phyloP scores from a whole-genome alignment of 2,113 vertebrate species.

The Uria lomvia region DNA sequence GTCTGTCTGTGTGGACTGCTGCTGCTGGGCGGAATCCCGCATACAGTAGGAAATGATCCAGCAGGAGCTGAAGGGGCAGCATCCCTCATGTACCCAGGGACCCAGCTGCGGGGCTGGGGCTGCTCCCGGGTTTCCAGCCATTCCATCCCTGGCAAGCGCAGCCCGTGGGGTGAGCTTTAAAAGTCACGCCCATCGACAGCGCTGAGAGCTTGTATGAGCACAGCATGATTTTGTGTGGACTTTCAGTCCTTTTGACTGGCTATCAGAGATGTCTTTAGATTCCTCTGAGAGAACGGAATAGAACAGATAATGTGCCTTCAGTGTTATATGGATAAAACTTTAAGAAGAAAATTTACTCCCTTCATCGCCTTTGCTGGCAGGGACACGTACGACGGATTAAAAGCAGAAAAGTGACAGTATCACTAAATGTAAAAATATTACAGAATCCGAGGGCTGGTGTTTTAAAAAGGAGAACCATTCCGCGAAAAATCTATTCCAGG shows the following conservation, averaged over 20 bases:
- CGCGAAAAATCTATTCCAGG: rapidly evolving
- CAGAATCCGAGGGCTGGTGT: not conserved
- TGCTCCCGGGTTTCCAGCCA: not conserved
- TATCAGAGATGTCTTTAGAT: not conserved
- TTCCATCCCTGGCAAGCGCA: not conserved
- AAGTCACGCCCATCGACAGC: not conserved
- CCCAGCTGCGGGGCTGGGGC: too few species aligned
- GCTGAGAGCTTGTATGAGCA: not conserved
- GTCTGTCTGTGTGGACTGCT: not conserved
- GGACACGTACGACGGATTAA: not conserved
- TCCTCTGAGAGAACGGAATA: not conserved
- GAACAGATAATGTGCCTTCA: not conserved
- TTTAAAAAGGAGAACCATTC: not conserved
- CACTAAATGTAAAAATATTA: not conserved
- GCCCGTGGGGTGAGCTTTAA: not conserved
- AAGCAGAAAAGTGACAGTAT: not conserved
- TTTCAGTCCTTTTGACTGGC: not conserved
- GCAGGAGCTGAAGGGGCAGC: not conserved
- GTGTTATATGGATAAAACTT: not conserved
- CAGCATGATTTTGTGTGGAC: not conserved
- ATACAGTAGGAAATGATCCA: not conserved
- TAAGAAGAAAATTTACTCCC: not conserved
- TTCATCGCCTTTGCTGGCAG: not conserved
- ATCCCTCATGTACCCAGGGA: not conserved
- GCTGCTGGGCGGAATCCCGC: not conserved